These are phyloP conservation scores for Acleris literana DNA, from an alignment of 2,888 invertebrate species.

Conservation along the genomic window DNA sequence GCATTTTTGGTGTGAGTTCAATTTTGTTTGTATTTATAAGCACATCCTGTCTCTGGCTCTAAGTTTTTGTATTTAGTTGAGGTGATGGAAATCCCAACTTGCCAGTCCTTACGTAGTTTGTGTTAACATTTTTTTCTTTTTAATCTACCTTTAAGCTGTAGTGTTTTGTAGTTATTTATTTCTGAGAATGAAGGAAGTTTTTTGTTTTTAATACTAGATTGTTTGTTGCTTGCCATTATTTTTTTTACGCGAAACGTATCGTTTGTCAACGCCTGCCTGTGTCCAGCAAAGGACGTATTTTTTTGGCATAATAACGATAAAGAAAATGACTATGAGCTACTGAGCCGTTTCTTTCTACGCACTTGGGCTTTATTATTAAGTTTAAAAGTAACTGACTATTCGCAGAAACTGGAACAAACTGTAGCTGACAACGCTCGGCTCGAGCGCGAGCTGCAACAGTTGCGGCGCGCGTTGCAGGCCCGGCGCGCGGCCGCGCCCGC, in stretches of 20 bases:
- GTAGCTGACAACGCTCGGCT: slow-evolving; percentile 94
- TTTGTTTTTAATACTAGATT: not conserved
- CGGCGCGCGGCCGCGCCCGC: slow-evolving; percentile 82
- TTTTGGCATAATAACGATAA: too few species aligned
- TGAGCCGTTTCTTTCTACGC: too few species aligned
- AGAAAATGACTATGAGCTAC: too few species aligned
- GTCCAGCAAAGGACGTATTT: too few species aligned
- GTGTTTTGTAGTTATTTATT: slow-evolving; percentile 1
- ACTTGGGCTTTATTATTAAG: too few species aligned
- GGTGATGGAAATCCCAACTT: slow-evolving; percentile 18
- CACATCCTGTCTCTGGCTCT: slow-evolving; percentile 25
- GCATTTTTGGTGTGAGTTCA: slow-evolving; percentile 18
- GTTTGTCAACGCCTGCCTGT: too few species aligned
- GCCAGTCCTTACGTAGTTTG: slow-evolving; percentile 14
- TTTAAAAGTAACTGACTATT: not conserved
- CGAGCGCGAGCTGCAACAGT: slow-evolving; percentile 92
- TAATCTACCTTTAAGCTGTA: not conserved
- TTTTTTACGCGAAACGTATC: too few species aligned
- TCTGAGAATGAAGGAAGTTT: not conserved
- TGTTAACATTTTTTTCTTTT: slow-evolving; percentile 10
- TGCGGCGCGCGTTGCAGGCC: slow-evolving; percentile 92
- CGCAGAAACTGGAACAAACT: slow-evolving; percentile 93
- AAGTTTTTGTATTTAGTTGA: slow-evolving; percentile 21
- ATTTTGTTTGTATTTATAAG: slow-evolving; percentile 19
- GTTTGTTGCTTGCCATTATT: not conserved